Conservation (phyloP, 2,888 invertebrate genomes). For the Apomyelois bistriatella region DNA sequence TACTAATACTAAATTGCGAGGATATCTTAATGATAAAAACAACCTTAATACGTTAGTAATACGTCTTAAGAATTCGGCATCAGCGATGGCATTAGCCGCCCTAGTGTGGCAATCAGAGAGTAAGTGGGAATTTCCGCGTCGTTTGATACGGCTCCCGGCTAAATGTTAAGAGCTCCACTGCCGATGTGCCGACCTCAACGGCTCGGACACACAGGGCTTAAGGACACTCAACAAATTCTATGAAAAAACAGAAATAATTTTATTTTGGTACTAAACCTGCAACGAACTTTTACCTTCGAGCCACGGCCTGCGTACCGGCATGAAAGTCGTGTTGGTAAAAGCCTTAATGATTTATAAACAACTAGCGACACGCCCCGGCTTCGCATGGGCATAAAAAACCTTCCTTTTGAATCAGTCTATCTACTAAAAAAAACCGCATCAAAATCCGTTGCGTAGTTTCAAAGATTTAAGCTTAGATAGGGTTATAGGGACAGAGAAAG, state of each 20-base stretch:
- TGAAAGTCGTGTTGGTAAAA: too few relatives aligned
- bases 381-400: too few relatives aligned
- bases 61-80: constrained; percentile 72
- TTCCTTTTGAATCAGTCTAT: too few relatives aligned
- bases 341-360: too few relatives aligned
- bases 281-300: too few relatives aligned
- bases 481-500: too few relatives aligned
- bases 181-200: constrained; percentile 37
- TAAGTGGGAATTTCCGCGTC: constrained; percentile 78
- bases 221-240: constrained; percentile 10
- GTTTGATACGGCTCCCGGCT: constrained; percentile 70
- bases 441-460: too few relatives aligned
- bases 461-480: too few relatives aligned
- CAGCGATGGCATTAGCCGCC: constrained; percentile 75
- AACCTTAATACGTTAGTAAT: constrained; percentile 51
- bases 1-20: background rate
- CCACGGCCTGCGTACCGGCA: too few relatives aligned
- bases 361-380: too few relatives aligned
- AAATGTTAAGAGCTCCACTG: constrained; percentile 72
- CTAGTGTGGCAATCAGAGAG: constrained; percentile 77
- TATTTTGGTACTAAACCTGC: too few relatives aligned
- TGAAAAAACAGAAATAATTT: background rate
- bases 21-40: constrained; percentile 14
- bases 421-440: too few relatives aligned
- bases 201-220: constrained; percentile 36